Percentiles rank a stretch among this genome's conserved stretches.
phyloP scores from a whole-genome alignment of 1,140 invertebrate genomes.

The Pomacea maculata region DNA sequence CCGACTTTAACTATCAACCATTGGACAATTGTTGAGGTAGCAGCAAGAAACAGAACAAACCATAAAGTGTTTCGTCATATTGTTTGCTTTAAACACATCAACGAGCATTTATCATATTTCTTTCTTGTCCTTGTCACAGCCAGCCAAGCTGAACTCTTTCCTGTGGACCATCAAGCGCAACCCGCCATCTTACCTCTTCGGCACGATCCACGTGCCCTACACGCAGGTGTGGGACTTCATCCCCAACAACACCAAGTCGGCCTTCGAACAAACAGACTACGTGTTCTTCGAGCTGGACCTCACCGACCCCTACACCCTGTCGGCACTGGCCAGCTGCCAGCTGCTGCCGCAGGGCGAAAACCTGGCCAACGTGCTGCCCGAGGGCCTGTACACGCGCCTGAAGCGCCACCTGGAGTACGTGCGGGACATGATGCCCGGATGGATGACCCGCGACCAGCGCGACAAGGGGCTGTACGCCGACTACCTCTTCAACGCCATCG shows the following conservation, averaged over 20 bases:
- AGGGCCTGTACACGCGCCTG: conserved; percentile 66
- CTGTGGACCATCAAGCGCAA: conserved; percentile 64
- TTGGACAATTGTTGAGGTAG: too few relatives aligned
- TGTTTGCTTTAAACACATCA: too few relatives aligned
- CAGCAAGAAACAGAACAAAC: too few relatives aligned
- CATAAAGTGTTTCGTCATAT: too few relatives aligned
- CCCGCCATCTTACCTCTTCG: conserved; percentile 71
- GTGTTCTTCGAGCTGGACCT: conserved; percentile 72
- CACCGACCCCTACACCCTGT: conserved; percentile 67
- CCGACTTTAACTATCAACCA: too few relatives aligned
- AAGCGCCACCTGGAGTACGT: conserved; percentile 69
- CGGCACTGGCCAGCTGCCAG: conserved; percentile 68
- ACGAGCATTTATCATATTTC: too few relatives aligned
- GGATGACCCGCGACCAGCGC: conserved; percentile 68
- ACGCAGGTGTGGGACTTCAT: conserved; percentile 71
- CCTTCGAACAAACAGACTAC: conserved; percentile 67
- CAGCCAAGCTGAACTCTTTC: conserved; percentile 61
- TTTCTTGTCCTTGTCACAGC: conserved; percentile 41
- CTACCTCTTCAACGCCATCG: conserved; percentile 69
- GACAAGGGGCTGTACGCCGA: conserved; percentile 68
- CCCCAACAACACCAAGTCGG: conserved; percentile 68
- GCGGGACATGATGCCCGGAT: conserved; percentile 62
- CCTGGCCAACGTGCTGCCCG: conserved; percentile 67
- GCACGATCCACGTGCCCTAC: conserved; percentile 73
- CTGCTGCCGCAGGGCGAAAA: conserved; percentile 66